A percentile compares a stretch with the other conserved stretches of the same genome.
These are phyloP conservation scores for Salvelinus alpinus DNA, from an alignment of 2,113 vertebrate species.

Conservation along the genomic window DNA sequence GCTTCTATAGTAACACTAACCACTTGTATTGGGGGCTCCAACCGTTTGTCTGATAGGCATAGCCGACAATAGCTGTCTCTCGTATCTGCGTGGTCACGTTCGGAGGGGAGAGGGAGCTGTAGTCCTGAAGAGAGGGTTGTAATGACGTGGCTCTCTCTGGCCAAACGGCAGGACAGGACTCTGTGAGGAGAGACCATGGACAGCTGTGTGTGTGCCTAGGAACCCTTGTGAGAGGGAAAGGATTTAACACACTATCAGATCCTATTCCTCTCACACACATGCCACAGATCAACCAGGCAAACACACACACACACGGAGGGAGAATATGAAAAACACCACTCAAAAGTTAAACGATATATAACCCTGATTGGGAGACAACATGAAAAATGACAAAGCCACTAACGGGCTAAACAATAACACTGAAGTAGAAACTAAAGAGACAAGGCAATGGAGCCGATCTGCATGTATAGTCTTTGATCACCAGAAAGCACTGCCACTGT, in stretches of 20 bases:
- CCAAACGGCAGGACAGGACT: background rate
- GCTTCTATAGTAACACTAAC: background rate
- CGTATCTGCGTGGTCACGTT: slow-evolving; percentile 58
- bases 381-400: slow-evolving; percentile 33
- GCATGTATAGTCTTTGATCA: slow-evolving; percentile 39
- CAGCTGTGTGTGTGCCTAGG: background rate
- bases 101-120: slow-evolving; percentile 47
- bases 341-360: slow-evolving; percentile 25
- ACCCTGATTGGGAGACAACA: slow-evolving; percentile 40
- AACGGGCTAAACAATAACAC: slow-evolving; percentile 31
- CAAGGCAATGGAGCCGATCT: background rate
- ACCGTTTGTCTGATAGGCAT: slow-evolving; percentile 42
- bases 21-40: slow-evolving; percentile 41
- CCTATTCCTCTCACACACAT: background rate
- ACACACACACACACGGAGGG: background rate
- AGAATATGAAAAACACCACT: slow-evolving; percentile 13
- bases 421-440: slow-evolving; percentile 38
- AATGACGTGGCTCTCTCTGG: background rate
- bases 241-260: background rate
- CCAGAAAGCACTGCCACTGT: slow-evolving; percentile 47
- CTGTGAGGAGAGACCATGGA: background rate
- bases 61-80: slow-evolving; percentile 45
- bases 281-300: background rate
- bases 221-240: background rate
- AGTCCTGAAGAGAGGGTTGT: slow-evolving; percentile 37